Conservation (phyloP, 2,888 invertebrate genomes). For the Mystacides longicornis region DNA sequence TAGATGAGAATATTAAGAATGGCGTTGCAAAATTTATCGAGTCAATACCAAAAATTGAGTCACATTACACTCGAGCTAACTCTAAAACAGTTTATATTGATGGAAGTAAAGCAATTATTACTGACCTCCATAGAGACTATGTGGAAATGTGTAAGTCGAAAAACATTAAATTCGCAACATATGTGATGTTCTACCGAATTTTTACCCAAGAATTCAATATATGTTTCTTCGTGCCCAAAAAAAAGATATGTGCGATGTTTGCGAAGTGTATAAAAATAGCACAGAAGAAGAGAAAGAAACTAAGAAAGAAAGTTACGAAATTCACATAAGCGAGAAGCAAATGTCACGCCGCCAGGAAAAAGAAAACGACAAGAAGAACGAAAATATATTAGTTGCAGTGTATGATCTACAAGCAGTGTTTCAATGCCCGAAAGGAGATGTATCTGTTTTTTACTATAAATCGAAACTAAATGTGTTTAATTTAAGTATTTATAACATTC, state of each 20-base stretch:
- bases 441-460: conserved; percentile 1
- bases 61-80: background rate
- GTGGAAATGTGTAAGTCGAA: background rate
- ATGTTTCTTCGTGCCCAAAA: background rate
- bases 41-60: background rate
- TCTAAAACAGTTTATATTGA: background rate
- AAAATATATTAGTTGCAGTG: no score
- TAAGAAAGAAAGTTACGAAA: background rate
- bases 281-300: background rate
- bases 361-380: background rate
- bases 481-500: background rate
- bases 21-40: background rate
- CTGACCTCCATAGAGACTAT: background rate
- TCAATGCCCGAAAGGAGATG: background rate
- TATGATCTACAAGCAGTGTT: background rate
- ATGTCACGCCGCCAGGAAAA: background rate
- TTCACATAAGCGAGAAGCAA: background rate
- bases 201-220: background rate
- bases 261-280: background rate
- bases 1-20: background rate
- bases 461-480: background rate
- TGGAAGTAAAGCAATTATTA: background rate
- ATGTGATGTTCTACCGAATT: background rate
- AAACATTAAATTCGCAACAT: background rate
- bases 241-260: background rate